Evolutionary conservation across 2,797 vertebrate genomes (phyloP), one percentile per base, ranked within the genome.

Genomic region (Chiroxiphia lanceolata): DNA sequence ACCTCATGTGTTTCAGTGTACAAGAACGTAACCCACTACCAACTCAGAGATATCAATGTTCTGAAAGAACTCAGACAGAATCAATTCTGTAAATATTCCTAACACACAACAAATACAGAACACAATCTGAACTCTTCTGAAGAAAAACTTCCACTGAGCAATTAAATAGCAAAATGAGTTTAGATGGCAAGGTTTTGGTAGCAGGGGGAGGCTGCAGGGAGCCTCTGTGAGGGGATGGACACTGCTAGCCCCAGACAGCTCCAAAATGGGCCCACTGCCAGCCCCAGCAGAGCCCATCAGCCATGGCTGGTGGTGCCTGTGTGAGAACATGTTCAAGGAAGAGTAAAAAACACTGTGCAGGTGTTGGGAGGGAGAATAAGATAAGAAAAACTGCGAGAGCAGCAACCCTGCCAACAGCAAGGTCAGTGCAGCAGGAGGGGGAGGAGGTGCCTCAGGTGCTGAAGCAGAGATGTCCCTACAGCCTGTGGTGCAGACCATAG

Each of bases 301-400:
- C 1, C 3, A 15, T 0, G 5, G 5, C 15, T 33, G 29, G 11
- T 7, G 11, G 15, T 13, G 3, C 13, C 48, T 29, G 2, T 10
- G 11, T 7, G 10, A 11, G 9, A 56, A 54, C 7, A 16, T 29
- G 19, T 22, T 60, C 60, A 25, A 64, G 7, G 45, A 50, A 33
- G 19, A 25, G 25, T 34, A 21, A 70, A 78, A 82, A 80, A 48
- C 26, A 33, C 8, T 23, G 6, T 18, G 20, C 26, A 63, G 38
- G 29, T 54, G 19, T 18, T 63, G 31, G 23, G 13, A 86, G 13
- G 11, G 0, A 1, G 20, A 63, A 10, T 3, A 17, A 53, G 5
- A 0, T 34, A 68, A 76, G 44, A 53, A 89, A 83, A 83, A 45
- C 25, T 0, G 3, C 18, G 15, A 79, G 13, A 59, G 8, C 31